Conservation (phyloP, 2,797 vertebrate species). For the Meriones psammophilus region DNA sequence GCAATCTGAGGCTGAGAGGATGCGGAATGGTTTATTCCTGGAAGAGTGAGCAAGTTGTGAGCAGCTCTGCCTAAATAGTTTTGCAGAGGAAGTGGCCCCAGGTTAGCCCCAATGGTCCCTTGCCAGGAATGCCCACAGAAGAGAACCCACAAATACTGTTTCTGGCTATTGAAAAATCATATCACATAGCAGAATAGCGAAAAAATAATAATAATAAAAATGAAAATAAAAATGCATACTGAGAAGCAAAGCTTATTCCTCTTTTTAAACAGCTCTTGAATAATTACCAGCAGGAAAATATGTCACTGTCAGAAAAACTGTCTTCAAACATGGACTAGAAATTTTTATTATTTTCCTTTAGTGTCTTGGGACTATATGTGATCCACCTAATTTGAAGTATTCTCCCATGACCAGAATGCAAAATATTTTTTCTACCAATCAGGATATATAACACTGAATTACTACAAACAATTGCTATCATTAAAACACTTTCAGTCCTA, state of each 20-base stretch:
- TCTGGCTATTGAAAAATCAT: not conserved
- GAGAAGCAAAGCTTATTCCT: not conserved
- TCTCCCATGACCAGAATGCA: not conserved
- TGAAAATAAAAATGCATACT: not conserved
- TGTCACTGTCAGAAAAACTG: not conserved
- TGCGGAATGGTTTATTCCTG: no score
- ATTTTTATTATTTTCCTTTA: slow-evolving; percentile 26
- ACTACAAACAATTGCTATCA: not conserved
- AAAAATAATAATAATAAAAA: not conserved
- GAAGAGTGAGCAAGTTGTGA: no score
- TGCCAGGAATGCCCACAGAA: no score
- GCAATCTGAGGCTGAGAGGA: no score
- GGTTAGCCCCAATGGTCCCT: no score
- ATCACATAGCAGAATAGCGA: not conserved
- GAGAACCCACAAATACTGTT: not conserved
- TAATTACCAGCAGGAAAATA: slow-evolving; percentile 1
- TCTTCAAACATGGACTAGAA: not conserved
- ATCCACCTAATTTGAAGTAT: not conserved
- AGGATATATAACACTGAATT: not conserved
- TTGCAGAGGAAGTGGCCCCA: no score
- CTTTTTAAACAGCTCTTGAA: not conserved
- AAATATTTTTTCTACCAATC: not conserved
- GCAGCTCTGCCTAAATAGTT: no score
- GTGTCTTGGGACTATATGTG: not conserved
- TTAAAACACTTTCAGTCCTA: not conserved